phyloP scores from a whole-genome alignment of 2,888 invertebrate genomes.

The Druceiella hillmani region DNA sequence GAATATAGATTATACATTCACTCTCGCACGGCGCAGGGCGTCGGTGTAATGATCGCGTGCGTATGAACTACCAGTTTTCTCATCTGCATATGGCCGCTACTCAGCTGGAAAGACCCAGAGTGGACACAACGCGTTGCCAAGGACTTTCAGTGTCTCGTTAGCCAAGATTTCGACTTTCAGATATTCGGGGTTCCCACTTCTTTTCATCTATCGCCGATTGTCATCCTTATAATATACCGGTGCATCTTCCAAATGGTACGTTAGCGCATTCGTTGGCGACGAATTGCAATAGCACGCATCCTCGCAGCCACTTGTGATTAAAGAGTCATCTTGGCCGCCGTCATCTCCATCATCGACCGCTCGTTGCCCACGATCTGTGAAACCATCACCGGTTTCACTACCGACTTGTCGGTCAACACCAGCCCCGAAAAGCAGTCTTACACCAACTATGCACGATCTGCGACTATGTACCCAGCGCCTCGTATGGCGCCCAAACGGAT shows the following conservation, averaged over 20 bases:
- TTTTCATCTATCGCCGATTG: constrained; percentile 83
- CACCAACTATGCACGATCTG: constrained; percentile 62
- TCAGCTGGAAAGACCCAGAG: constrained; percentile 73
- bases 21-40: constrained; percentile 68
- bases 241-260: constrained; percentile 86
- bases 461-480: constrained; percentile 50
- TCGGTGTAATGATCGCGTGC: constrained; percentile 74
- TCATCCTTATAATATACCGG: constrained; percentile 87
- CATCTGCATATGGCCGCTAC: constrained; percentile 81
- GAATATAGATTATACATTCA: constrained; percentile 85
- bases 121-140: constrained; percentile 53
- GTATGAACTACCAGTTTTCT: constrained; percentile 81
- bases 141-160: constrained; percentile 70
- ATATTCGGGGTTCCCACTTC: constrained; percentile 88
- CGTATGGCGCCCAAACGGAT: constrained; percentile 53
- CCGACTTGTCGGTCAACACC: constrained; percentile 66
- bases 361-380: constrained; percentile 70
- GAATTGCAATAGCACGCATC: constrained; percentile 52
- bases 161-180: constrained; percentile 79
- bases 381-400: constrained; percentile 67
- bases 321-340: constrained; percentile 67
- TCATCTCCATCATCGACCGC: constrained; percentile 62
- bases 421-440: constrained; percentile 72
- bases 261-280: constrained; percentile 71
- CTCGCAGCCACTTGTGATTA: constrained; percentile 65